Conservation (phyloP, 2,797 vertebrate genomes). For the Tragopan temminckii region DNA sequence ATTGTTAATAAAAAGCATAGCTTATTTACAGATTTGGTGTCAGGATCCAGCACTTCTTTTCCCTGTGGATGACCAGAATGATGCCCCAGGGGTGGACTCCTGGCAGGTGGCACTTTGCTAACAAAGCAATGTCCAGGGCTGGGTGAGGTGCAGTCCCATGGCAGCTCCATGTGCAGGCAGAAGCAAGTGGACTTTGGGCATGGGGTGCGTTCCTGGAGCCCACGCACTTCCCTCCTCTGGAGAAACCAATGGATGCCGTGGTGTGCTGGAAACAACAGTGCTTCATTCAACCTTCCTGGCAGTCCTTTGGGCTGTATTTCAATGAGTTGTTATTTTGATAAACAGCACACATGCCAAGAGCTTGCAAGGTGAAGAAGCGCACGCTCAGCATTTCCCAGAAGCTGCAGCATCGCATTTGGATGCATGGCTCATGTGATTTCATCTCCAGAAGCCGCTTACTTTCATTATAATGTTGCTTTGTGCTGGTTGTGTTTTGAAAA, state of each 20-base stretch:
- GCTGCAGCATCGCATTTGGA: conserved; percentile 5
- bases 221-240: not conserved
- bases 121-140: no score
- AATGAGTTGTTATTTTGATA: not conserved
- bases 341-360: conserved; percentile 8
- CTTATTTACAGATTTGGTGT: not conserved
- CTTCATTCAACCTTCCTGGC: not conserved
- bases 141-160: not conserved
- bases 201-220: not conserved
- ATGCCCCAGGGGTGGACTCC: not conserved
- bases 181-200: not conserved
- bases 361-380: conserved; percentile 45
- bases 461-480: not conserved
- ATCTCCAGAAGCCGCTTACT: conserved; percentile 28
- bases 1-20: not conserved
- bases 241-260: not conserved
- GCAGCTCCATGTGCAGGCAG: rapidly evolving
- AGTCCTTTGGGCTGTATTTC: conserved; percentile 5
- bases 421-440: not conserved
- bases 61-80: not conserved
- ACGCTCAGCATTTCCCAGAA: conserved; percentile 6
- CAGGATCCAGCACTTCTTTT: not conserved
- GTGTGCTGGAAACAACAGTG: conserved; percentile 8
- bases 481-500: conserved; percentile 8
- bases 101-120: rapidly evolving